Evolutionary conservation across 2,888 invertebrate species (phyloP).

Genomic region (Dryadula phaetusa): DNA sequence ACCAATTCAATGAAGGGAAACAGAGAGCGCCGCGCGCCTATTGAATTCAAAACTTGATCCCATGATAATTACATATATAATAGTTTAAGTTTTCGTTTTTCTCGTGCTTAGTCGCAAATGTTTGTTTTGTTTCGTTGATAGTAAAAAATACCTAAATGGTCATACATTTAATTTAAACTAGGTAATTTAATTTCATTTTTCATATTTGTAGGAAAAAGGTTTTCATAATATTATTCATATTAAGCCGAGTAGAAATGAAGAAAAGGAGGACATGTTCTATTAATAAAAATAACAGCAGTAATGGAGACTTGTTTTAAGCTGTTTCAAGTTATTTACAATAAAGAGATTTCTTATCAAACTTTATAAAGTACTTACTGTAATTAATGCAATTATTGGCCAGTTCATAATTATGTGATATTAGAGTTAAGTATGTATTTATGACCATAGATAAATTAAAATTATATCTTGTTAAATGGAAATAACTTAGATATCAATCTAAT

Average conservation of each 20-base stretch:
- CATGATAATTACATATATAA: conserved; percentile 26
- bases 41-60: conserved; percentile 48
- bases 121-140: no score
- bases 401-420: neutral
- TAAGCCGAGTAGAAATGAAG: no score
- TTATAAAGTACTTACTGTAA: neutral
- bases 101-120: neutral
- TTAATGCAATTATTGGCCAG: neutral
- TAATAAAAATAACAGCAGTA: no score
- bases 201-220: no score
- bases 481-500: neutral
- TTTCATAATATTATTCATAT: no score
- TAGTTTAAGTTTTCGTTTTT: conserved; percentile 6
- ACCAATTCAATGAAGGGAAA: conserved; percentile 78
- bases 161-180: no score
- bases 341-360: neutral
- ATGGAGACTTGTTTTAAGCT: neutral
- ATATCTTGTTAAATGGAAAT: neutral
- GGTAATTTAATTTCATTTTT: no score
- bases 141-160: no score
- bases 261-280: no score
- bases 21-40: conserved; percentile 54
- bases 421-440: neutral
- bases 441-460: neutral
- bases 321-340: neutral